Evolutionary conservation across 2,888 invertebrate genomes (phyloP).

Genomic region (Folsomia candida): DNA sequence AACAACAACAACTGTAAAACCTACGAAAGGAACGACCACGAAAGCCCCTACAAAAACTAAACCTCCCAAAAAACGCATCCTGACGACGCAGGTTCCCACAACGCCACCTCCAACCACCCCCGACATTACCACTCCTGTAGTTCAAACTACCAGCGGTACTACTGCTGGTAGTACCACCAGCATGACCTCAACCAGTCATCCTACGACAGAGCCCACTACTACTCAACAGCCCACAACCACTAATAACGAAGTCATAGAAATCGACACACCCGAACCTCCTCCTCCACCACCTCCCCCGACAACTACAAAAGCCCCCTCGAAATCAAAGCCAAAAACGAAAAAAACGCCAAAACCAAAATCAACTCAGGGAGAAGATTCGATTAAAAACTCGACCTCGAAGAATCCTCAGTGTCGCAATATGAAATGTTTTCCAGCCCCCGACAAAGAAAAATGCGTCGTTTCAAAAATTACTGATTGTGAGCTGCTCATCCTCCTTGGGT

Average conservation of each 20-base stretch:
- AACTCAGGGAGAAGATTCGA: neutral
- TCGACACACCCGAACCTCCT: neutral
- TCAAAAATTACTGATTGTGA: conserved; percentile 10
- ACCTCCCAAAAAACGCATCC: neutral
- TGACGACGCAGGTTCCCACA: neutral
- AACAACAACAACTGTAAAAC: neutral
- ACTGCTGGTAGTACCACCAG: neutral
- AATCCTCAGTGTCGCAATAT: neutral
- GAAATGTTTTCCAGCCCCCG: conserved; percentile 7
- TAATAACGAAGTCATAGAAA: neutral
- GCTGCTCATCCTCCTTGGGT: neutral
- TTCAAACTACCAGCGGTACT: neutral
- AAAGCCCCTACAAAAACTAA: neutral
- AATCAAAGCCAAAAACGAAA: neutral
- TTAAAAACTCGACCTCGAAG: neutral
- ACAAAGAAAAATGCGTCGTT: neutral
- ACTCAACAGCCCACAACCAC: neutral
- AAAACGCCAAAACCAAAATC: neutral
- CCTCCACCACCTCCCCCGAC: neutral
- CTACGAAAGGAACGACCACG: neutral
- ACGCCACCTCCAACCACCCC: neutral
- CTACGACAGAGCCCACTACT: neutral
- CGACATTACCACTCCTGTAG: neutral
- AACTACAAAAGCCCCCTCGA: neutral
- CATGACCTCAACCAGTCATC: neutral